Conservation (phyloP, 2,888 invertebrate genomes). For the Idaea biselata region DNA sequence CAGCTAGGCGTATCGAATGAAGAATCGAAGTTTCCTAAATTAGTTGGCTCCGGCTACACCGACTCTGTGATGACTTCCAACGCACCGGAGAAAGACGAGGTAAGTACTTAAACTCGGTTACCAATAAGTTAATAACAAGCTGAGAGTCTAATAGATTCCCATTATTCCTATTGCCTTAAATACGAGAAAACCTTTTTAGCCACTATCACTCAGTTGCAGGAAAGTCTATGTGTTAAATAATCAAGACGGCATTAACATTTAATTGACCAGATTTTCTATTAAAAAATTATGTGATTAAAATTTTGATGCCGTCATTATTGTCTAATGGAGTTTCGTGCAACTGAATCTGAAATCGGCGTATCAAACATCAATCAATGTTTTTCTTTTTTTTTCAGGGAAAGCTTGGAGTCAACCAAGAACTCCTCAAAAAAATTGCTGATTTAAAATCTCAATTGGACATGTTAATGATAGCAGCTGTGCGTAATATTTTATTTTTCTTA, state of each 20-base stretch:
- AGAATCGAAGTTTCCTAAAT: slow-evolving; percentile 16
- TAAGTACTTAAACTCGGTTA: slow-evolving; percentile 10
- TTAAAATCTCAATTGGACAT: slow-evolving; percentile 49
- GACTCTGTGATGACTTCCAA: slow-evolving; percentile 40
- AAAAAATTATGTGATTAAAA: too few relatives aligned
- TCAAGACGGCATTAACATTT: too few relatives aligned
- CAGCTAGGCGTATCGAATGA: slow-evolving; percentile 1
- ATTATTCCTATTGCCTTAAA: too few relatives aligned
- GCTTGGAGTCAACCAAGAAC: slow-evolving; percentile 34
- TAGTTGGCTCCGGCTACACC: slow-evolving; percentile 58
- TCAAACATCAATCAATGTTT: not conserved
- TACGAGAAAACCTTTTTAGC: too few relatives aligned
- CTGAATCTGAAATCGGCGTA: not conserved
- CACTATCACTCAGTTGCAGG: too few relatives aligned
- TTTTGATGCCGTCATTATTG: too few relatives aligned
- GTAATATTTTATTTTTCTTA: slow-evolving; percentile 18
- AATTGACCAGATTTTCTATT: too few relatives aligned
- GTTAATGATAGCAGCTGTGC: slow-evolving; percentile 42
- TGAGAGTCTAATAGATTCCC: too few relatives aligned
- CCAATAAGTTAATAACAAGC: not conserved
- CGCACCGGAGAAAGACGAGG: slow-evolving; percentile 33
- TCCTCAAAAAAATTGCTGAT: slow-evolving; percentile 44
- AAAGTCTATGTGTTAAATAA: too few relatives aligned
- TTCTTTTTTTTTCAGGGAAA: slow-evolving; percentile 26
- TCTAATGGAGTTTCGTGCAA: too few relatives aligned